Evolutionary conservation across 2,113 vertebrate genomes (phyloP), one percentile per base, ranked within the genome.

Genomic region (Drymodes brunneopygia): DNA sequence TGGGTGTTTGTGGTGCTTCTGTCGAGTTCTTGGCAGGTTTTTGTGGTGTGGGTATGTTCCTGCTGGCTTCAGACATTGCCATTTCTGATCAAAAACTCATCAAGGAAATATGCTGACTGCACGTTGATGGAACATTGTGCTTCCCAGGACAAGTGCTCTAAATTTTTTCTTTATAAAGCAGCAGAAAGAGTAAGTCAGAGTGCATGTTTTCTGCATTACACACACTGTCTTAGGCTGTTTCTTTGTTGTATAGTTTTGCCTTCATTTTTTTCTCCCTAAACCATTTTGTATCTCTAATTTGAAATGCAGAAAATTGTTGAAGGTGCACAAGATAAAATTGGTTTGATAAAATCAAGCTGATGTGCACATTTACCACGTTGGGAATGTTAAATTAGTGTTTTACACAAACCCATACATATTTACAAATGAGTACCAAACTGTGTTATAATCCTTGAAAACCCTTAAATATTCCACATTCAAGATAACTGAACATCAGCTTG

Each of bases 301-400:
- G 77, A 94, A 95, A 84, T 81, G 84, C 81, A 75, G 81, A 66
- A 89, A 88, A 73, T 92, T 57, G 88, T 93, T 87, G 82, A 75
- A 87, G 86, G 71, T 93, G 71, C 91, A 74, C 61, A 75, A 73
- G 64, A 69, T 72, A 83, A 94, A 97, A 97, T 88, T 91, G 90
- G 86, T 93, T 94, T 96, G 93, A 96, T 96, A 79, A 95, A 95
- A 96, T 95, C 86, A 97, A 90, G 67, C 81, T 93, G 92, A 93
- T 96, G 45, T 88, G 86, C 36, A 90, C 44, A 44, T 96, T 95
- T 96, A 95, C 78, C 36, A 81, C 86, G 86, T 84, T 28, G 64
- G 92, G 71, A 93, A 95, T 96, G 95, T 83, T 95, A 96, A 95
- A 95, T 97, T 95, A 97, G 94, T 95, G 92, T 96, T 95, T 95